Evolutionary conservation across 1,140 invertebrate species (phyloP), one percentile per base, ranked within the genome.

Genomic region (Dysdera silvatica): DNA sequence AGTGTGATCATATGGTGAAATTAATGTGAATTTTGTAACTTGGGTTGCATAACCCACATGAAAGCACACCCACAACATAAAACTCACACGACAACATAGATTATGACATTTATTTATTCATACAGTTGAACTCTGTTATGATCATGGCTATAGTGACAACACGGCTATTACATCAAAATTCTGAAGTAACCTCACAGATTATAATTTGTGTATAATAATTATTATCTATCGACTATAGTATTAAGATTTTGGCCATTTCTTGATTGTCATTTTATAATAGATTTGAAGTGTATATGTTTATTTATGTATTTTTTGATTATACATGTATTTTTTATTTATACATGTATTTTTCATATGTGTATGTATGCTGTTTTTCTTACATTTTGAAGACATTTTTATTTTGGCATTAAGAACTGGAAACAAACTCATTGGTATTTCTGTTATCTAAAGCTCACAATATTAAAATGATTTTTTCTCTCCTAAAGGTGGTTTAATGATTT

Each of bases 401-500:
- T n/a, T 47, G 10, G 18, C 14, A 8, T 20, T 2, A 6, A 48
- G 14, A 26, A 12, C 5, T n/a, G 5, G 12, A 56, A 18, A 48
- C 16, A 43, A 26, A 24, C 54, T 59, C 4, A 12, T 28, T 31
- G n/a, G 10, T 28, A 47, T 12, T 56, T 49, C 3, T 26, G 12
- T 24, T 2, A 49, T 3, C 28, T 12, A 33, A 23, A 18, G 24
- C 14, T 33, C 33, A 26, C 24, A n/a, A 55, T 33, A 0, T 0
- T 55, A 57, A 51, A n/a, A n/a, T 10, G 18, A 20, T 10, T n/a
- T 47, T 47, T 53, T 35, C 67, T 63, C 16, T 52, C n/a, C 70
- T 69, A 14, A 59, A 73, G 73, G 58, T 76, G 72, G 71, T 74
- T 77, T 55, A 75, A 74, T 56, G 67, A 67, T 53, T 58, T 70